A percentile compares a stretch with the other conserved stretches of the same genome.
Evolutionary conservation across 2,797 vertebrate species (phyloP).

Genomic region (Amblyopsis hoosieri): DNA sequence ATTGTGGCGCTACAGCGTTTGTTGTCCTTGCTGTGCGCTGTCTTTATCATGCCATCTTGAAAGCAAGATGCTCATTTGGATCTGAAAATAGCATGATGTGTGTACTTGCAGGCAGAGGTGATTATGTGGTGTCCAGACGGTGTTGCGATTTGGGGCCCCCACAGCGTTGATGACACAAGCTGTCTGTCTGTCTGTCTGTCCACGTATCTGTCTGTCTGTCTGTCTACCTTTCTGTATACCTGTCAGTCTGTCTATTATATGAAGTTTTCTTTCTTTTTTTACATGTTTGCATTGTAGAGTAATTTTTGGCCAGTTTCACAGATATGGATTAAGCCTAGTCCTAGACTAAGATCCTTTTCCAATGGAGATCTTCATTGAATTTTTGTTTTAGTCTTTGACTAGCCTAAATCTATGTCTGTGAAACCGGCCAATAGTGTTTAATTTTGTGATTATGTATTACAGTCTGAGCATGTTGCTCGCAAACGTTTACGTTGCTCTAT

Average conservation of each 20-base stretch:
- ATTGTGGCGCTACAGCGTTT: constrained; percentile 3
- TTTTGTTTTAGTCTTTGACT: no score
- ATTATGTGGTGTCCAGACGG: constrained; percentile 52
- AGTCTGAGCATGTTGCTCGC: constrained; percentile 15
- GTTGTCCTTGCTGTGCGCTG: constrained; percentile 20
- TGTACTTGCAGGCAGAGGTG: constrained; percentile 48
- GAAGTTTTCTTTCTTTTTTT: no score
- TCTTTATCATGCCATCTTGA: constrained; percentile 28
- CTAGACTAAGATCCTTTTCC: no score
- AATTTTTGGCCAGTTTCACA: no score
- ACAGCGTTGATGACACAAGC: constrained; percentile 34
- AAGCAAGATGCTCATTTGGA: constrained; percentile 52
- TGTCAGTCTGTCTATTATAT: background rate
- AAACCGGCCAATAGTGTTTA: no score
- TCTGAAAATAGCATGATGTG: constrained; percentile 52
- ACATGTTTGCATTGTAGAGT: no score
- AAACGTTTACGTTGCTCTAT: background rate
- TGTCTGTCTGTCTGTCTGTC: constrained; percentile 19
- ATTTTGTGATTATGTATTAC: no score
- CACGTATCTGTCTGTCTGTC: constrained; percentile 13
- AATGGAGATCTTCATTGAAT: no score
- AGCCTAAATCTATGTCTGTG: no score
- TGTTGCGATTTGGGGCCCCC: constrained; percentile 26
- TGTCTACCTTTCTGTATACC: background rate
- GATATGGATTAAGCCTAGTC: no score